phyloP scores from a whole-genome alignment of 2,888 invertebrate species.

The Rotaria macrura region DNA sequence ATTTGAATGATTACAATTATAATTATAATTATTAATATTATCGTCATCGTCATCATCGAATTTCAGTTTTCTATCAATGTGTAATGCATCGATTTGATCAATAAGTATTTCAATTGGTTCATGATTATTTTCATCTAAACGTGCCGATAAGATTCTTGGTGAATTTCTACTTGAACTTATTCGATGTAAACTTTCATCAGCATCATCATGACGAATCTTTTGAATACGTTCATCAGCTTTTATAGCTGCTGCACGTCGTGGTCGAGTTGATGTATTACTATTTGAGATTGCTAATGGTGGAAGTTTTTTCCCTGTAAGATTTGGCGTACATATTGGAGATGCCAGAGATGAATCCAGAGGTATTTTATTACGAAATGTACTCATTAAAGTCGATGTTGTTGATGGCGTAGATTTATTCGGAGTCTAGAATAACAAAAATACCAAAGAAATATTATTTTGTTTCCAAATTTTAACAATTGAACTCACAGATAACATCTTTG shows the following conservation, averaged over 20 bases:
- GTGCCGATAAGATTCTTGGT: neutral
- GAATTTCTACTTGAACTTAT: neutral
- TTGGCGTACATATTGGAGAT: neutral
- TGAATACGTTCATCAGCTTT: conserved; percentile 6
- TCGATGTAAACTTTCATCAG: neutral
- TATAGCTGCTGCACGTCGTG: neutral
- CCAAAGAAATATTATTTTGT: neutral
- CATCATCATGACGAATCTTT: neutral
- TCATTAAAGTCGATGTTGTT: neutral
- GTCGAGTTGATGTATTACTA: neutral
- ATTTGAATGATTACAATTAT: too few relatives aligned
- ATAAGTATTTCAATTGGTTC: neutral
- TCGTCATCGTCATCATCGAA: neutral
- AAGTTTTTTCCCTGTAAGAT: neutral
- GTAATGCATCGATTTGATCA: neutral
- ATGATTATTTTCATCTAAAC: neutral
- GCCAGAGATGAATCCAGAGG: neutral
- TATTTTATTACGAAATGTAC: neutral
- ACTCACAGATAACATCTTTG: neutral
- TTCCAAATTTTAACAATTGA: neutral
- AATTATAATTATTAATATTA: too few relatives aligned
- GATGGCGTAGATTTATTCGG: neutral
- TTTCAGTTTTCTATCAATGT: neutral
- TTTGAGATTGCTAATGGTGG: neutral
- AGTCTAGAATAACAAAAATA: neutral